Evolutionary conservation across 2,113 vertebrate species (phyloP), one percentile per base, ranked within the genome.

Genomic region (Crotalus tigris): DNA sequence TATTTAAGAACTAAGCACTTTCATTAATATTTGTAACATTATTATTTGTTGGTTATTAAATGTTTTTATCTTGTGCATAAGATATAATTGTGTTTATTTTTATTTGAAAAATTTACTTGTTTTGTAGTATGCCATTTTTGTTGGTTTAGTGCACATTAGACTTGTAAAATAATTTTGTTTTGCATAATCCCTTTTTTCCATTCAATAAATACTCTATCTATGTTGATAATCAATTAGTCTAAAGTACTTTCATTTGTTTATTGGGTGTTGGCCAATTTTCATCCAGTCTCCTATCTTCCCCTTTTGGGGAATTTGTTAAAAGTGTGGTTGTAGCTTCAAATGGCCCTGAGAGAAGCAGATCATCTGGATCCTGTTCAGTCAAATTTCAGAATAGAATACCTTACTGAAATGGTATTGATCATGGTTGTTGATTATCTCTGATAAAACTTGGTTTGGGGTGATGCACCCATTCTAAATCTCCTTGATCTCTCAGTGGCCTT

Each of bases 101-200:
- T 85, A 26, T 17, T 57, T 81, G 17, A 49, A 54, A 89, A 57
- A 15, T 10, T 69, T 94, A 39, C 12, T 93, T 95, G 85, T 12
- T 94, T 21, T 91, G 92, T 90, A 93, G 51, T 87, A 1, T 94
- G 33, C 94, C 90, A 87, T 93, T 19, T 51, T 11, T 5, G 46
- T 85, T 93, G 58, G 54, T 3, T 93, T 92, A 86, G 8, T 94
- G 44, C 93, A 95, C 7, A 81, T 92, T 86, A 94, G 90, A 89
- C 1, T 91, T 90, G 19, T 92, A 93, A 46, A 90, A 59, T 92
- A 88, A 92, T 4, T 7, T 88, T 94, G 91, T 69, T 95, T 93
- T 94, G 59, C 54, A 3, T 85, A 9, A 57, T 39, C 19, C 17
- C 17, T 5, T 53, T 92, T 49, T 94, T 93, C 93, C 90, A 49